Evolutionary conservation across 2,113 vertebrate genomes (phyloP).

Genomic region (Hassar affinis): DNA sequence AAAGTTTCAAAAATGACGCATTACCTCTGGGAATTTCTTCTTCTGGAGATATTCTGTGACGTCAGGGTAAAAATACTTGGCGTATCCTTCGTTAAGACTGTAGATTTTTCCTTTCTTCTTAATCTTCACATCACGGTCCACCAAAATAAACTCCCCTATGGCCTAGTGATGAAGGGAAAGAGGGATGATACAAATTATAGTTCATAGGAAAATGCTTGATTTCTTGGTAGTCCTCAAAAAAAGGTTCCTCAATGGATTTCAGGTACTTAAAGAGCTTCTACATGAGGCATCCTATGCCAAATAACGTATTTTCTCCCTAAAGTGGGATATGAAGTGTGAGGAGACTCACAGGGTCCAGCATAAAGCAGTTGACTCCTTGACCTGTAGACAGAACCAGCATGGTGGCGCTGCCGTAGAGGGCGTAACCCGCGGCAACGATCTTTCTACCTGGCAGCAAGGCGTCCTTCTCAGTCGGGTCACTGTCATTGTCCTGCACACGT

Average conservation of each 20-base stretch:
- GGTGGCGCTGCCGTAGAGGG: constrained; percentile 94
- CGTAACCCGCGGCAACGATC: constrained; percentile 92
- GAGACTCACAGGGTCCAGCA: constrained; percentile 91
- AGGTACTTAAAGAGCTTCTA: neutral
- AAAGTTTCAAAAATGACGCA: neutral
- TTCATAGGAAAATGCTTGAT: neutral
- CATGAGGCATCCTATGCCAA: neutral
- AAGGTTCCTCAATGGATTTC: neutral
- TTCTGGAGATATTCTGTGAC: constrained; percentile 86
- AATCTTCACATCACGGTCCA: constrained; percentile 89
- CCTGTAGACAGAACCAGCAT: constrained; percentile 91
- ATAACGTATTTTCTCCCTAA: neutral
- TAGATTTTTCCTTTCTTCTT: constrained; percentile 96
- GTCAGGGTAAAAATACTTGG: constrained; percentile 87
- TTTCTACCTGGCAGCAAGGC: constrained; percentile 88
- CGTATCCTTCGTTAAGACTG: constrained; percentile 95
- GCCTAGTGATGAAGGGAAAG: constrained; percentile 67
- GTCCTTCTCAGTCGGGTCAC: constrained; percentile 82
- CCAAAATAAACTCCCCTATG: constrained; percentile 95
- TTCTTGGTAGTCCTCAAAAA: neutral
- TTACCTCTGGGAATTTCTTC: constrained; percentile 93
- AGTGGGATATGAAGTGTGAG: neutral
- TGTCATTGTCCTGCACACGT: constrained; percentile 67
- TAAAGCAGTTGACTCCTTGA: constrained; percentile 92
- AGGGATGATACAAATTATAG: neutral